Evolutionary conservation across 1,140 invertebrate genomes (phyloP).

Genomic region (Trichonephila clavipes): DNA sequence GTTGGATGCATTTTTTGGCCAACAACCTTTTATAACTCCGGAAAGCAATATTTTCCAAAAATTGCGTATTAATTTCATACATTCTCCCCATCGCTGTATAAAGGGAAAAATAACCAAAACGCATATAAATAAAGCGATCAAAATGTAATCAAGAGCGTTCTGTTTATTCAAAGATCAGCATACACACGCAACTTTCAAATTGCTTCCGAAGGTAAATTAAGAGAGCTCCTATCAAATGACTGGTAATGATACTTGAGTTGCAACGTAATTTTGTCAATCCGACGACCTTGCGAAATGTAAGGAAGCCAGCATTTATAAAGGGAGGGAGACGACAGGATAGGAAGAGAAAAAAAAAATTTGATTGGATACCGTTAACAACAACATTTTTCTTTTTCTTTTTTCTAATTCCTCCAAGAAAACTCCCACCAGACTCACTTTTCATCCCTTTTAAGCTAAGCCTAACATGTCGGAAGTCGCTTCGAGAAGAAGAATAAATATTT

Average conservation of each 20-base stretch:
- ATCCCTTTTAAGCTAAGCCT: constrained; percentile 43
- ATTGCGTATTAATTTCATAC: too few species aligned
- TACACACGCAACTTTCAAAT: neutral
- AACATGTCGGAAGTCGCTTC: constrained; percentile 48
- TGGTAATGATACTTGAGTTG: neutral
- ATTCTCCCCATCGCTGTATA: too few species aligned
- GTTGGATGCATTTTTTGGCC: too few species aligned
- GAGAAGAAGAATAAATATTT: constrained; percentile 27
- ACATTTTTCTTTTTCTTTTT: neutral
- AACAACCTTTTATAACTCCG: too few species aligned
- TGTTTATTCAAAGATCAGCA: neutral
- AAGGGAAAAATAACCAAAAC: neutral
- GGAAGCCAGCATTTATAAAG: constrained; percentile 7
- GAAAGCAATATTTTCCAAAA: too few species aligned
- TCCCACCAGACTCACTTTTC: neutral
- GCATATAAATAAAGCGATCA: neutral
- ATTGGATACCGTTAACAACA: constrained; percentile 59
- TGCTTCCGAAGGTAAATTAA: neutral
- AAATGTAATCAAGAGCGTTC: neutral
- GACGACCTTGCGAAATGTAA: neutral
- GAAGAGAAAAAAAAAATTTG: constrained; percentile 9
- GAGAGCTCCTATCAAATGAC: neutral
- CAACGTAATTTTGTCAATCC: neutral
- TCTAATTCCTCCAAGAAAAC: neutral
- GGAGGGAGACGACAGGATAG: neutral